phyloP scores from a whole-genome alignment of 2,797 vertebrate species.

The Cichlasoma orientale region DNA sequence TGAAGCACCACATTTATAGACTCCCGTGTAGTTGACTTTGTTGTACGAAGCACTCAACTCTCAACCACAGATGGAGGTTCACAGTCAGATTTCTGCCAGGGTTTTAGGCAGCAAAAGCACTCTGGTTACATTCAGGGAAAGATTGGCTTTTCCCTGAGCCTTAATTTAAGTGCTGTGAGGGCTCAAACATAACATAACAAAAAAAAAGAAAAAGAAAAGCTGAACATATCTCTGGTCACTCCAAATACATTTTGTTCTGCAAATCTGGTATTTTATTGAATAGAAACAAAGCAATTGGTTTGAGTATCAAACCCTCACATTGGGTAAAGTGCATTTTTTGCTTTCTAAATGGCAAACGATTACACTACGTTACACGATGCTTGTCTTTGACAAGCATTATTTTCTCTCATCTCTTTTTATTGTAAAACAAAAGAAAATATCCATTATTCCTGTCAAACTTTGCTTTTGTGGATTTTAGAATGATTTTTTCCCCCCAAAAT shows the following conservation, averaged over 20 bases:
- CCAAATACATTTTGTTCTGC: too few species aligned
- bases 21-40: background rate
- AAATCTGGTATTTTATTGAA: background rate
- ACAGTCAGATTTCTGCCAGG: background rate
- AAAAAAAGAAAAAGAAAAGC: background rate
- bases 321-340: background rate
- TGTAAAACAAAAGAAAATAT: too few species aligned
- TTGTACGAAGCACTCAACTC: background rate
- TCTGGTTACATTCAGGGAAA: background rate
- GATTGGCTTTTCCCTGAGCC: background rate
- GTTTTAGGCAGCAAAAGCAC: background rate
- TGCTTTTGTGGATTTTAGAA: too few species aligned
- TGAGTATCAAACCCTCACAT: background rate
- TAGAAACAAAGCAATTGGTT: background rate
- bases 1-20: background rate
- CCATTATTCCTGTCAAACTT: too few species aligned
- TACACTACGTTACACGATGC: background rate
- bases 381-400: too few species aligned
- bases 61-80: background rate
- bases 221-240: too few species aligned
- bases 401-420: too few species aligned
- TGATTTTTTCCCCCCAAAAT: too few species aligned
- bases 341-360: background rate
- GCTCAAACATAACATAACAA: background rate
- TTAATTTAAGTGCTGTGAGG: background rate